These are phyloP conservation scores for Drosophila cardini DNA, from an alignment of 1,140 invertebrate species.

Conservation along the genomic window DNA sequence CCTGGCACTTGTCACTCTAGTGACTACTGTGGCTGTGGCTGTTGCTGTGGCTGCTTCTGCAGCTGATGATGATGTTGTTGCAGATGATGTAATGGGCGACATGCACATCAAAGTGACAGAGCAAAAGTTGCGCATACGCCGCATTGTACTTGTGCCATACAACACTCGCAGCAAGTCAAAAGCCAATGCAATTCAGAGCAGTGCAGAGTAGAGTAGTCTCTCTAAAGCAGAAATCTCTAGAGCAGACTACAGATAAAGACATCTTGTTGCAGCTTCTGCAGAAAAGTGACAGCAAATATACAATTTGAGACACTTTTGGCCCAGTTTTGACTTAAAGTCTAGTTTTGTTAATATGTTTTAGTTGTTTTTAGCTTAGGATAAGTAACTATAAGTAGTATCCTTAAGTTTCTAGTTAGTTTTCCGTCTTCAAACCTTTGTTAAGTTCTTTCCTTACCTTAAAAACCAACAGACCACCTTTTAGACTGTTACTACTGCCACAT, in stretches of 20 bases:
- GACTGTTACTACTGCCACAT: constrained; percentile 26
- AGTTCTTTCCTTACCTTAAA: not conserved
- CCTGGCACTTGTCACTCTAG: constrained; percentile 61
- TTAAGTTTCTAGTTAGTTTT: no score
- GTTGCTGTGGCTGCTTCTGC: constrained; percentile 26
- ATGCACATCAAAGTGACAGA: constrained; percentile 81
- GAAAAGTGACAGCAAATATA: no score
- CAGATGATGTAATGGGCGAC: constrained; percentile 76
- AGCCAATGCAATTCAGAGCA: constrained; percentile 42
- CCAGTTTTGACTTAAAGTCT: no score
- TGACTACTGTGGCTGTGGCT: constrained; percentile 26
- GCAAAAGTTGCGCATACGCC: constrained; percentile 78
- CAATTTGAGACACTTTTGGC: no score
- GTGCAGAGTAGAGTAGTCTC: no score
- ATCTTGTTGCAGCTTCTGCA: constrained; percentile 31
- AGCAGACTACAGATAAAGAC: constrained; percentile 21
- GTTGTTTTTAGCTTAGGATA: no score
- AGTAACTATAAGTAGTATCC: no score
- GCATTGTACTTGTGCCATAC: constrained; percentile 63
- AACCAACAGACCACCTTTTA: not conserved
- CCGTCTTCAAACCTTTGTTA: no score
- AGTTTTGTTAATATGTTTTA: no score
- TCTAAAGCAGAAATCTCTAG: not conserved
- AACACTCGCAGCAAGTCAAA: constrained; percentile 52
- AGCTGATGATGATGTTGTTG: constrained; percentile 33